Percentiles rank a stretch among this genome's conserved stretches.
These are phyloP conservation scores for Trachemys scripta DNA, from an alignment of 2,113 vertebrate genomes.

Conservation along the genomic window DNA sequence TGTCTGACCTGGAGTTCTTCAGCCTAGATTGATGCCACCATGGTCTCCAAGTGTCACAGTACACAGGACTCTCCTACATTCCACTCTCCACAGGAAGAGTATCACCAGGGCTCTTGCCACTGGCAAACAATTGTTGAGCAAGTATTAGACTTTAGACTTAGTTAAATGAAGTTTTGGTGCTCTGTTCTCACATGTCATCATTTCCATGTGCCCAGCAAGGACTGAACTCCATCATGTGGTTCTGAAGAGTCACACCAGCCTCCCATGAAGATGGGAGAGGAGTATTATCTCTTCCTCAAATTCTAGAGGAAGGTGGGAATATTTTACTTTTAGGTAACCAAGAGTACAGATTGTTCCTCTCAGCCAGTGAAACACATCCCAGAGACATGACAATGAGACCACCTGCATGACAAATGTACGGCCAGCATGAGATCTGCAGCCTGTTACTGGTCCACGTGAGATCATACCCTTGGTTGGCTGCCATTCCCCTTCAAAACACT, in stretches of 20 bases:
- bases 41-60: background rate
- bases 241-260: background rate
- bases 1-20: background rate
- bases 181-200: background rate
- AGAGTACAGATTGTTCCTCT: background rate
- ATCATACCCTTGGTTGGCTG: constrained; percentile 55
- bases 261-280: background rate
- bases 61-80: background rate
- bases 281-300: background rate
- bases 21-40: background rate
- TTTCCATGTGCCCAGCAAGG: background rate
- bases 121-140: background rate
- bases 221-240: background rate
- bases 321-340: background rate
- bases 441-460: constrained; percentile 50
- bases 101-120: background rate
- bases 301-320: background rate
- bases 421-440: constrained; percentile 41
- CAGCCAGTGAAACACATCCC: constrained; percentile 37
- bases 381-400: background rate
- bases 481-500: constrained; percentile 53
- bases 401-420: background rate
- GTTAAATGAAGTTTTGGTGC: background rate
- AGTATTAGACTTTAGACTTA: background rate
- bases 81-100: background rate